Evolutionary conservation across 2,888 invertebrate genomes (phyloP), one percentile per base, ranked within the genome.

Genomic region (Heliconius hortense): DNA sequence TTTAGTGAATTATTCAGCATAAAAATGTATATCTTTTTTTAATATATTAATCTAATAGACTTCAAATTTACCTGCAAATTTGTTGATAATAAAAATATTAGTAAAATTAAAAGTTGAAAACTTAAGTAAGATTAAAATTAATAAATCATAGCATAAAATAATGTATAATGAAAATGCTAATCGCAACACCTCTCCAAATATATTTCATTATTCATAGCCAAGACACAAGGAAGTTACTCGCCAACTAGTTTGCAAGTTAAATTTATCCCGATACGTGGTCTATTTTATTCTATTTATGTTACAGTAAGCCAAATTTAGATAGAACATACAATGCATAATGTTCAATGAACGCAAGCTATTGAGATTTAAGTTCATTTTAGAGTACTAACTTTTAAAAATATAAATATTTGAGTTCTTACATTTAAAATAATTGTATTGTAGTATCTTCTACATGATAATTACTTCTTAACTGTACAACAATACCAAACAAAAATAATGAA

Each of bases 281-380:
- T 28, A 73, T 72, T 75, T 67, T 63, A 72, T 63, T 77, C 67
- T 79, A 78, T 77, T 74, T 77, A 69, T 48, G 70, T 76, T 70
- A 72, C 64, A 21, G 26, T 39, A 63, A 39, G 59, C 74, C 74
- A 74, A 77, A 76, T 77, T 72, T 67, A 77, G 77, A 76, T 24
- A 13, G 56, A 1, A 13, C 24, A 66, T 24, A 35, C 35, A 64
- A 35, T 39, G n/a, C 21, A 11, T 8, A 35, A n/a, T 39, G 39
- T 39, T 66, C 8, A 66, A 66, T 39, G 64, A 64, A 64, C 39
- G 39, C 24, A 66, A n/a, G 35, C 10, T n/a, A 31, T 21, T 63
- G 63, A 31, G 63, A 35, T 18, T 64, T 11, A 31, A 35, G 35
- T n/a, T n/a, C n/a, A 64, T 4, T 11, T n/a, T n/a, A n/a, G 10